phyloP scores from a whole-genome alignment of 2,888 invertebrate species.

The Yponomeuta plumbellus region DNA sequence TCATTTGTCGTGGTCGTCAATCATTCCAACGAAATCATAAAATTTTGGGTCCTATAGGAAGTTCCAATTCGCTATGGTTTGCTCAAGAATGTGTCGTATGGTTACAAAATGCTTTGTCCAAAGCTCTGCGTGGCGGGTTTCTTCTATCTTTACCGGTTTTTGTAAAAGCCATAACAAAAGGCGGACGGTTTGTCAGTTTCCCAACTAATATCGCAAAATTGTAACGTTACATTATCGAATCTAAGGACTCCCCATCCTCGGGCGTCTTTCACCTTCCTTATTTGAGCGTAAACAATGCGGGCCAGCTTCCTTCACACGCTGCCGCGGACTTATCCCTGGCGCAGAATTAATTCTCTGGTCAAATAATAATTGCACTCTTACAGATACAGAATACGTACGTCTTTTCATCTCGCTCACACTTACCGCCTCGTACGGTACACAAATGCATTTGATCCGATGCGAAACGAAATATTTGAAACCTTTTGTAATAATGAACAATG shows the following conservation, averaged over 20 bases:
- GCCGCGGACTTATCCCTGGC: conserved; percentile 70
- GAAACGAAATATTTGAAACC: conserved; percentile 73
- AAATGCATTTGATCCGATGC: conserved; percentile 71
- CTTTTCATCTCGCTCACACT: conserved; percentile 52
- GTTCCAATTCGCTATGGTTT: background rate
- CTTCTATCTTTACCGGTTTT: conserved; percentile 24
- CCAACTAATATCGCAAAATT: conserved; percentile 56
- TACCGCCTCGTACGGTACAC: conserved; percentile 46
- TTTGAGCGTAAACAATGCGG: conserved; percentile 73
- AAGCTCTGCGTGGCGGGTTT: background rate
- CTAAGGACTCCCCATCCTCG: conserved; percentile 41
- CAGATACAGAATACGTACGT: conserved; percentile 39
- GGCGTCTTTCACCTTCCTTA: conserved; percentile 66
- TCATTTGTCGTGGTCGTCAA: background rate
- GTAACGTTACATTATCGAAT: conserved; percentile 60
- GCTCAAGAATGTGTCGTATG: conserved; percentile 20
- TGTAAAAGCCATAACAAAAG: conserved; percentile 32
- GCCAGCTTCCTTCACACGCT: conserved; percentile 73
- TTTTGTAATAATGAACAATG: conserved; percentile 77
- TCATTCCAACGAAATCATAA: background rate
- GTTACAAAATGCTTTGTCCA: conserved; percentile 15
- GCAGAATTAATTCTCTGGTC: conserved; percentile 42
- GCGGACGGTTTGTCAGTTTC: conserved; percentile 35
- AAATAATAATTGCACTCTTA: conserved; percentile 73
- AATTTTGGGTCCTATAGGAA: background rate